Evolutionary conservation across 2,113 vertebrate species (phyloP).

Genomic region (Peucedramus taeniatus): DNA sequence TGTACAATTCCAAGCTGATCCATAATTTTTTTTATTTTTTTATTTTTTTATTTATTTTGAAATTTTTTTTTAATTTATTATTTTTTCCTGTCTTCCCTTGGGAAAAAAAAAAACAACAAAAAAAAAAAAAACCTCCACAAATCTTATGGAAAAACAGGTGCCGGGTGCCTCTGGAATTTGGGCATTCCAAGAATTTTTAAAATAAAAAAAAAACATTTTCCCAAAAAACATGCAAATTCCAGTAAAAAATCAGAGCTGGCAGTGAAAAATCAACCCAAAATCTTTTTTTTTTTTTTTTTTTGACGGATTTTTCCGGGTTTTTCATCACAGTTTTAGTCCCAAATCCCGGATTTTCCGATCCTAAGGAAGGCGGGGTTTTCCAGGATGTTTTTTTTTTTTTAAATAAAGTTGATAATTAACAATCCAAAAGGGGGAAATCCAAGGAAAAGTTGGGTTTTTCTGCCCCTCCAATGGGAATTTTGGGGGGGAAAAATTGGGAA

Average conservation of each 20-base stretch:
- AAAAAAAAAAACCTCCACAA: not conserved
- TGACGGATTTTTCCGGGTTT: not conserved
- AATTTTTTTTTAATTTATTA: not conserved
- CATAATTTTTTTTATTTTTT: not conserved
- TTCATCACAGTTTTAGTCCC: not conserved
- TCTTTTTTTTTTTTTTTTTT: not conserved
- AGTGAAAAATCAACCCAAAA: conserved; percentile 75
- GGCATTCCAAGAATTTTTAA: conserved; percentile 16
- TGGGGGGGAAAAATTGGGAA: not conserved
- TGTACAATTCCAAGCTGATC: conserved; percentile 70
- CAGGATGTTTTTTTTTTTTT: not conserved
- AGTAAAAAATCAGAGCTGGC: conserved; percentile 74
- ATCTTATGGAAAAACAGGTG: conserved; percentile 43
- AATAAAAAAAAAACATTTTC: not conserved
- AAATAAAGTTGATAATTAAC: not conserved
- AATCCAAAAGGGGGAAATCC: not conserved
- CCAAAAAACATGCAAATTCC: conserved; percentile 72
- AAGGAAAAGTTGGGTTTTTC: not conserved
- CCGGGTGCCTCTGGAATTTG: not conserved
- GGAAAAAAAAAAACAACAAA: not conserved
- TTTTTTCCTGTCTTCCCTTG: conserved; percentile 27
- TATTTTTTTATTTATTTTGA: not conserved
- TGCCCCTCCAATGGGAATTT: not conserved
- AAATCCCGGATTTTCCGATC: not conserved
- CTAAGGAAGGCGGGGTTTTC: not conserved